Evolutionary conservation across 1,140 invertebrate species (phyloP).

Genomic region (Lerema accius): DNA sequence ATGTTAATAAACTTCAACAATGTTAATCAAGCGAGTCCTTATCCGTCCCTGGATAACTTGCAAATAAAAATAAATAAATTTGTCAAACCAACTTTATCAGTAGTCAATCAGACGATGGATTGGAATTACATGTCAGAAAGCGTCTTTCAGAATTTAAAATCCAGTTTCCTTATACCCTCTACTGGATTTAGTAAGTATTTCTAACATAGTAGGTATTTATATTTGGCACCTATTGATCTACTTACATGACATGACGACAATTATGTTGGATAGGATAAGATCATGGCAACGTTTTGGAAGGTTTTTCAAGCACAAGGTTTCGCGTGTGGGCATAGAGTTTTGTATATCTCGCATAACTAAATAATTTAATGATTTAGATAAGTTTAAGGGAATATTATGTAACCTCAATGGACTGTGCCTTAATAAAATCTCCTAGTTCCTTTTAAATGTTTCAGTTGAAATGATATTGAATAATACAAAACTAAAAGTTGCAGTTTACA

Average conservation of each 20-base stretch:
- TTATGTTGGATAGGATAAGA: too few relatives aligned
- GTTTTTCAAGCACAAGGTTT: too few relatives aligned
- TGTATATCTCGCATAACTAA: too few relatives aligned
- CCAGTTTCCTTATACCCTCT: conserved; percentile 57
- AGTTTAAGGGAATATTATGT: too few relatives aligned
- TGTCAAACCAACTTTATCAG: conserved; percentile 61
- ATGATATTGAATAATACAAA: conserved; percentile 58
- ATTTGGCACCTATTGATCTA: too few relatives aligned
- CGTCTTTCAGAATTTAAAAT: conserved; percentile 51
- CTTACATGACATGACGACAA: too few relatives aligned
- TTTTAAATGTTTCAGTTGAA: conserved; percentile 65
- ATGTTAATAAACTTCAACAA: conserved; percentile 67
- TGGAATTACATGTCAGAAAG: conserved; percentile 55
- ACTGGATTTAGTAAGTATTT: conserved; percentile 65
- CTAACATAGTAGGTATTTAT: too few relatives aligned
- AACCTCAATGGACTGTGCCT: too few relatives aligned
- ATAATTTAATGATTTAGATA: too few relatives aligned
- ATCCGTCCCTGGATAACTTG: conserved; percentile 46
- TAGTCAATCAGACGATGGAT: conserved; percentile 56
- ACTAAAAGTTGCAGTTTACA: conserved; percentile 67
- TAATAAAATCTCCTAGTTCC: too few relatives aligned
- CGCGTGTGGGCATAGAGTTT: too few relatives aligned
- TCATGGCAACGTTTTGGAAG: too few relatives aligned
- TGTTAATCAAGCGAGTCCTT: conserved; percentile 51
- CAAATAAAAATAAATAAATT: conserved; percentile 54